A percentile compares a stretch with the other conserved stretches of the same genome.
phyloP scores from a whole-genome alignment of 2,113 vertebrate species.

The Euleptes europaea region DNA sequence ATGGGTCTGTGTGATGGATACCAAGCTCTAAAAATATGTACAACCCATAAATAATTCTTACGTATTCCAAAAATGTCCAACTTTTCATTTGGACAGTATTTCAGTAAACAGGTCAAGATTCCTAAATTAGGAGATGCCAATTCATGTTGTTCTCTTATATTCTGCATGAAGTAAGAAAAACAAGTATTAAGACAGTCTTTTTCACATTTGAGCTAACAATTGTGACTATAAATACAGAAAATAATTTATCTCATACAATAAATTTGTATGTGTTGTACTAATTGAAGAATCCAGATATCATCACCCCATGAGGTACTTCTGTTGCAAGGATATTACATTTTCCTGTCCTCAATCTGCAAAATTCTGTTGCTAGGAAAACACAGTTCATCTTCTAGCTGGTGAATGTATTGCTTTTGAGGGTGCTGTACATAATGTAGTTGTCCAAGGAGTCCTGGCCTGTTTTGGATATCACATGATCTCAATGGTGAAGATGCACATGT shows the following conservation, averaged over 20 bases:
- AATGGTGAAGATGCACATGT: too few relatives aligned
- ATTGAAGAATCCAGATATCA: neutral
- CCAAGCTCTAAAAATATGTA: slow-evolving; percentile 65
- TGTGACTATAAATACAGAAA: neutral
- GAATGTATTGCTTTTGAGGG: too few relatives aligned
- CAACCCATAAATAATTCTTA: slow-evolving; percentile 59
- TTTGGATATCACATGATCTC: too few relatives aligned
- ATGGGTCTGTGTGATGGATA: slow-evolving; percentile 66
- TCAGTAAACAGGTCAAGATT: slow-evolving; percentile 54
- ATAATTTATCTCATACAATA: neutral
- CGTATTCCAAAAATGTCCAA: slow-evolving; percentile 51
- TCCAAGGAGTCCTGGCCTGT: too few relatives aligned
- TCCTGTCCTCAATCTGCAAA: too few relatives aligned
- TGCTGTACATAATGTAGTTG: too few relatives aligned
- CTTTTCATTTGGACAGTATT: slow-evolving; percentile 63
- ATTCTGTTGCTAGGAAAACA: too few relatives aligned
- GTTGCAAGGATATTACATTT: too few relatives aligned
- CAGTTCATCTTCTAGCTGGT: too few relatives aligned
- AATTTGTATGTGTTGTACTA: neutral
- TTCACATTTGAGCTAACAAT: slow-evolving; percentile 19
- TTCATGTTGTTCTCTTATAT: slow-evolving; percentile 58
- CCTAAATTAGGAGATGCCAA: slow-evolving; percentile 58
- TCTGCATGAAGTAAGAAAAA: slow-evolving; percentile 50
- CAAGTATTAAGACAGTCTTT: slow-evolving; percentile 35
- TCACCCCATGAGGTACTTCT: too few relatives aligned